Conservation (phyloP, 2,113 vertebrate genomes). For the Gymnobelideus leadbeateri region DNA sequence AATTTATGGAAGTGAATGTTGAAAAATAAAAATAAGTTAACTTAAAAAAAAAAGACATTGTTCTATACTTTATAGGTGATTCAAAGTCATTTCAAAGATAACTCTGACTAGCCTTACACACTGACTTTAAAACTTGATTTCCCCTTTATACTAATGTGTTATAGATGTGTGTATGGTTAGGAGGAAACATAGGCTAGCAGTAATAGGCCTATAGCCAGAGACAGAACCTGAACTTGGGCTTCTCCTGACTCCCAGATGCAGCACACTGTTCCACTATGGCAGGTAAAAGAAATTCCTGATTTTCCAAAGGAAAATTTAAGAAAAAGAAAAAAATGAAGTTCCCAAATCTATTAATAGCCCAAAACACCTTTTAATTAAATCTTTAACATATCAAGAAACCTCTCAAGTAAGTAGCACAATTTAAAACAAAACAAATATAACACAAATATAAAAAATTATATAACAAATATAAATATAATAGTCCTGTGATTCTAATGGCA, state of each 20-base stretch:
- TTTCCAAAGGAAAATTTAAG: neutral
- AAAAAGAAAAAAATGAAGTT: neutral
- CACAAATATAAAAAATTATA: no score
- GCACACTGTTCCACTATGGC: neutral
- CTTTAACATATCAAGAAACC: neutral
- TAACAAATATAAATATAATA: no score
- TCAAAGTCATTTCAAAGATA: neutral
- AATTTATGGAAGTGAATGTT: no score
- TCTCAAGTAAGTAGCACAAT: neutral
- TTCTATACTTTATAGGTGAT: neutral
- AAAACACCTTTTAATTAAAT: neutral
- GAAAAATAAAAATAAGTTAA: no score
- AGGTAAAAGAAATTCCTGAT: neutral
- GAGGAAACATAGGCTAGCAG: neutral
- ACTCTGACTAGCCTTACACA: neutral
- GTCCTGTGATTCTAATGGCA: neutral
- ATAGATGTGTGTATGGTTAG: neutral
- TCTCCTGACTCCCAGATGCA: neutral
- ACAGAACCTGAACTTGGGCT: neutral
- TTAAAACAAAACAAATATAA: neutral
- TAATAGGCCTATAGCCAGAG: neutral
- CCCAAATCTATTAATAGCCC: neutral
- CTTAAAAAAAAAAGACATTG: no score
- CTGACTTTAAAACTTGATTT: neutral
- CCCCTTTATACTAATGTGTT: neutral